Evolutionary conservation across 2,113 vertebrate genomes (phyloP).

Genomic region (Cromileptes altivelis): DNA sequence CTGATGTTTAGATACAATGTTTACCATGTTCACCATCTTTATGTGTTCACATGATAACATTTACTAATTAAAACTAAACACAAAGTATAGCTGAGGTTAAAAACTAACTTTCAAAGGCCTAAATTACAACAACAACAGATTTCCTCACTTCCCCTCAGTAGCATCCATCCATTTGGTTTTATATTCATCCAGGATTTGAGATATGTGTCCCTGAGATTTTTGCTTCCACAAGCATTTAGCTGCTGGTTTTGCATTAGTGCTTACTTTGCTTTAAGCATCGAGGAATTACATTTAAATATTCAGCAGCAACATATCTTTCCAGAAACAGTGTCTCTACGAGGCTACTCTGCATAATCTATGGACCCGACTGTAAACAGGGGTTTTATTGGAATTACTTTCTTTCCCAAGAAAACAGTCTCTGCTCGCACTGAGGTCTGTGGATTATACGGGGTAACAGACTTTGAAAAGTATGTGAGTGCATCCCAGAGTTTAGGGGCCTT

Average conservation of each 20-base stretch:
- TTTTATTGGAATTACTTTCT: neutral
- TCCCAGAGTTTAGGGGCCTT: neutral
- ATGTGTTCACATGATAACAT: too few species aligned
- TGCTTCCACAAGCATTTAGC: neutral
- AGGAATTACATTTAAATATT: conserved; percentile 17
- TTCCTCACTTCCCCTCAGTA: neutral
- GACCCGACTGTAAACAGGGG: neutral
- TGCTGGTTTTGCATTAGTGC: conserved; percentile 4
- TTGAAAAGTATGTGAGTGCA: neutral
- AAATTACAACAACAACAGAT: neutral
- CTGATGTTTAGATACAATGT: too few species aligned
- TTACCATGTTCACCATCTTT: too few species aligned
- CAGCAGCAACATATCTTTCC: conserved; percentile 7
- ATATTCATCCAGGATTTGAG: neutral
- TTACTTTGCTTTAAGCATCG: conserved; percentile 15
- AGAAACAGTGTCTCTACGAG: conserved; percentile 7
- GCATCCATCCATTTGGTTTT: neutral
- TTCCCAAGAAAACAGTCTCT: neutral
- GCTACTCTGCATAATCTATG: conserved; percentile 1
- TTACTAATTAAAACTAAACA: too few species aligned
- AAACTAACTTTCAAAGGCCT: neutral
- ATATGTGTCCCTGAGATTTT: neutral
- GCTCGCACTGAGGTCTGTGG: neutral
- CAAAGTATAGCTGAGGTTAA: too few species aligned
- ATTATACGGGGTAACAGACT: neutral